These are phyloP conservation scores for Cephus pulcher DNA, from an alignment of 2,888 invertebrate genomes.

Conservation along the genomic window DNA sequence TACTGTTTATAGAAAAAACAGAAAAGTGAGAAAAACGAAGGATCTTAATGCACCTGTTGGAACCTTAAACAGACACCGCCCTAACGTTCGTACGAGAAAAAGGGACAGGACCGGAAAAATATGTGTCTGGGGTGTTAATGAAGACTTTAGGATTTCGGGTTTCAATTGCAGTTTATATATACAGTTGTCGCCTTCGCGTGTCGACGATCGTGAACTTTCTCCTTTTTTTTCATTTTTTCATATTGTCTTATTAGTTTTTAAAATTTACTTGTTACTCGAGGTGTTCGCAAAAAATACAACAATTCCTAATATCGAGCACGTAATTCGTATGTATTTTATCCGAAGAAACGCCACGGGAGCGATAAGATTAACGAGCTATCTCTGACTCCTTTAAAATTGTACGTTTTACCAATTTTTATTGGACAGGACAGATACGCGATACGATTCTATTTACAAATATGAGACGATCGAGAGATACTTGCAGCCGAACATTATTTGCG, in stretches of 20 bases:
- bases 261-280: too few species aligned
- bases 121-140: slow-evolving; percentile 21
- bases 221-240: background rate
- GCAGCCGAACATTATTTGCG: slow-evolving; percentile 33
- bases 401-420: slow-evolving; percentile 33
- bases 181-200: background rate
- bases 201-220: background rate
- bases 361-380: slow-evolving; percentile 41
- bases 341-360: slow-evolving; percentile 23
- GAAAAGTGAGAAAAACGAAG: slow-evolving; percentile 7
- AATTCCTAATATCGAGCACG: background rate
- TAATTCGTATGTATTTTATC: background rate
- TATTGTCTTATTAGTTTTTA: background rate
- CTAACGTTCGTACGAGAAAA: slow-evolving; percentile 14
- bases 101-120: slow-evolving; percentile 18
- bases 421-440: slow-evolving; percentile 31
- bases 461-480: slow-evolving; percentile 31
- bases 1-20: background rate
- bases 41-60: slow-evolving; percentile 21
- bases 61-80: slow-evolving; percentile 6
- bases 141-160: slow-evolving; percentile 8
- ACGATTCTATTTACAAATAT: slow-evolving; percentile 39
- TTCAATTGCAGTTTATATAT: slow-evolving; percentile 23
- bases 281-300: too few species aligned
- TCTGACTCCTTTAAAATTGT: slow-evolving; percentile 42